Conservation (phyloP, 2,888 invertebrate species). For the Andrena camellia region DNA sequence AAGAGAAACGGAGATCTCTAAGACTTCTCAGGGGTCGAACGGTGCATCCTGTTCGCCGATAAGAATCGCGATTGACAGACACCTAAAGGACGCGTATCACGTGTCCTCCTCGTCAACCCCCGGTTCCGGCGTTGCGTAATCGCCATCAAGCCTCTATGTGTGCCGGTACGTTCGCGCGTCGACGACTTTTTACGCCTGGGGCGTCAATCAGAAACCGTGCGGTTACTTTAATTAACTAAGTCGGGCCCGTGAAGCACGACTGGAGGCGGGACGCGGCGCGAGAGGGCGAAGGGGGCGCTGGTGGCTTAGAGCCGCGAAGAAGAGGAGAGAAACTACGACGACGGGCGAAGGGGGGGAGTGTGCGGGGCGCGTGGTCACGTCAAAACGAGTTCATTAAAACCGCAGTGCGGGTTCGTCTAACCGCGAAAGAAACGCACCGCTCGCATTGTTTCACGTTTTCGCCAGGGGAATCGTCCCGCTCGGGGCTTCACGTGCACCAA, state of each 20-base stretch:
- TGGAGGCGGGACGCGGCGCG: conserved; percentile 19
- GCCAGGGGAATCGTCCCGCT: conserved; percentile 39
- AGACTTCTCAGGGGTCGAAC: neutral
- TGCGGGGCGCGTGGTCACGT: conserved; percentile 71
- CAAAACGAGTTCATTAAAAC: conserved; percentile 83
- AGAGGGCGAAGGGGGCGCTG: no score
- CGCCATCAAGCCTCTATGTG: conserved; percentile 50
- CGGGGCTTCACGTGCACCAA: conserved; percentile 33
- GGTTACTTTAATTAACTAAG: conserved; percentile 81
- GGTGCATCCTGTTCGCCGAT: neutral
- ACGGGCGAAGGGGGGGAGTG: neutral
- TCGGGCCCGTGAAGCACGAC: conserved; percentile 56
- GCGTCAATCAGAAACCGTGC: conserved; percentile 80
- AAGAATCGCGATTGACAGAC: conserved; percentile 12
- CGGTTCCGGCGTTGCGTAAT: conserved; percentile 67
- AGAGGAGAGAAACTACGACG: neutral
- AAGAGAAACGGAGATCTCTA: neutral
- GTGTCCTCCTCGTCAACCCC: conserved; percentile 46
- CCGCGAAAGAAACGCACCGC: conserved; percentile 63
- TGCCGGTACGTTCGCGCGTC: conserved; percentile 52
- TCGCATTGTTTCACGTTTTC: conserved; percentile 73
- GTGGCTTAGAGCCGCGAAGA: neutral
- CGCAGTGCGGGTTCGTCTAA: conserved; percentile 65
- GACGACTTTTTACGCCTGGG: conserved; percentile 70
- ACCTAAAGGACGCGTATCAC: conserved; percentile 14